phyloP scores from a whole-genome alignment of 1,140 invertebrate genomes.

The Ostrea edulis region DNA sequence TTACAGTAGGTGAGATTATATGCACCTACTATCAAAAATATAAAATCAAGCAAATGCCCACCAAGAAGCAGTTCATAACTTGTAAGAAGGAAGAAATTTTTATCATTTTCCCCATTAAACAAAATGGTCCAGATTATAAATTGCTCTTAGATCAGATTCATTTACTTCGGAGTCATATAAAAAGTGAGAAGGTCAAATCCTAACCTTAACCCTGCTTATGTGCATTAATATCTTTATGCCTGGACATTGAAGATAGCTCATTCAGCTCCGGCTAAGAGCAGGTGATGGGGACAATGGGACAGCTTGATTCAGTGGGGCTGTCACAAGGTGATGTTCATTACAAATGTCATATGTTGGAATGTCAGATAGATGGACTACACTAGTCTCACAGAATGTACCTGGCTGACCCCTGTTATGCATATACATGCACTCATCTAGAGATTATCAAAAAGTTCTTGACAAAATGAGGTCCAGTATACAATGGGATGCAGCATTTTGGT shows the following conservation, averaged over 20 bases:
- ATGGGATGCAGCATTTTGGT: neutral
- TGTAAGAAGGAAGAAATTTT: too few species aligned
- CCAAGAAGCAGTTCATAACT: too few species aligned
- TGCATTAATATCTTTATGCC: neutral
- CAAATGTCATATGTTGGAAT: constrained; percentile 18
- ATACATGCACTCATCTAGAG: neutral
- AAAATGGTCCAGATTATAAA: too few species aligned
- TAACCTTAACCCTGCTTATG: too few species aligned
- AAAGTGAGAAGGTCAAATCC: too few species aligned
- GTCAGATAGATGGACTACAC: constrained; percentile 12
- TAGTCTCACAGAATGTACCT: neutral
- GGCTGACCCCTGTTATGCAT: neutral
- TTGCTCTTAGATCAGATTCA: too few species aligned
- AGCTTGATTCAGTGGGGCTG: constrained; percentile 23
- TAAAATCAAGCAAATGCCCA: too few species aligned
- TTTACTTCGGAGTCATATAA: too few species aligned
- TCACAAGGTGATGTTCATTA: constrained; percentile 5
- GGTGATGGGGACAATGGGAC: neutral
- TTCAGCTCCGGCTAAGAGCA: neutral
- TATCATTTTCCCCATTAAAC: too few species aligned
- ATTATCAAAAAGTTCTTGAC: neutral
- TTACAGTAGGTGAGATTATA: too few species aligned
- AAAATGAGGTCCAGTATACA: neutral
- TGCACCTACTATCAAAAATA: too few species aligned
- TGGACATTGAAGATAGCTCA: neutral